A percentile compares a stretch with the other conserved stretches of the same genome.
Conservation (phyloP, 2,888 invertebrate genomes). For the Frankliniella intonsa region DNA sequence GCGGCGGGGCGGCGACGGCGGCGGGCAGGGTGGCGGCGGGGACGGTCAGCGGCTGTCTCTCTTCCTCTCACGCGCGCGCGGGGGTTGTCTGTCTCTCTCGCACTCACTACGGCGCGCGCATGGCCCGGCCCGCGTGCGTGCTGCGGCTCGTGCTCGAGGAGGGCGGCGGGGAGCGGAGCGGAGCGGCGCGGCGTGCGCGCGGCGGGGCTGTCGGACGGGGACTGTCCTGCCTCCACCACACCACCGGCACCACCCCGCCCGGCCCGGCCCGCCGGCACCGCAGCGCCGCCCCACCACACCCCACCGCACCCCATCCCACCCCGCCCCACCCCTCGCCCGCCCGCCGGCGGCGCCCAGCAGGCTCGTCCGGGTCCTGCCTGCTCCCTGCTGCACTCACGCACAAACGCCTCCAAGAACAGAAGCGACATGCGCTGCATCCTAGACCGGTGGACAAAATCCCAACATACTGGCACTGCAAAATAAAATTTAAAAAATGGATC, state of each 20-base stretch:
- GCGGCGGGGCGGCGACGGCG: slow-evolving; percentile 13
- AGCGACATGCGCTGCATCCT: too few species aligned
- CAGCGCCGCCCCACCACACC: slow-evolving; percentile 31
- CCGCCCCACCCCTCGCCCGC: slow-evolving; percentile 41
- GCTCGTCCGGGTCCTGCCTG: slow-evolving; percentile 39
- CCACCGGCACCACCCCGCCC: slow-evolving; percentile 44
- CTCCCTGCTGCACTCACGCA: too few species aligned
- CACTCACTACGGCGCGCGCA: not conserved
- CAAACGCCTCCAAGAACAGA: too few species aligned
- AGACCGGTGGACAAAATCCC: too few species aligned
- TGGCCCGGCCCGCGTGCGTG: not conserved
- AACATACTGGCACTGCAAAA: too few species aligned
- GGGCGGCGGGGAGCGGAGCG: slow-evolving; percentile 26
- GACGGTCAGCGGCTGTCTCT: slow-evolving; percentile 52
- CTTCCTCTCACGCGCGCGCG: slow-evolving; percentile 43
- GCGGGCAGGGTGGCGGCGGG: slow-evolving; percentile 4
- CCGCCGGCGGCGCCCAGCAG: slow-evolving; percentile 53
- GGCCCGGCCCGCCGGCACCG: slow-evolving; percentile 49
- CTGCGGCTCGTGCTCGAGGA: not conserved
- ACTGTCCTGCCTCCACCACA: slow-evolving; percentile 62
- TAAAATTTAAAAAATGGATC: too few species aligned
- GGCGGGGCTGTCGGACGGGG: slow-evolving; percentile 66
- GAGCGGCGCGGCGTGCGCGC: slow-evolving; percentile 39
- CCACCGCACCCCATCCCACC: too few species aligned
- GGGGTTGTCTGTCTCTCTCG: not conserved